Evolutionary conservation across 2,797 vertebrate genomes (phyloP), one percentile per base, ranked within the genome.

Genomic region (Aplochiton taeniatus): DNA sequence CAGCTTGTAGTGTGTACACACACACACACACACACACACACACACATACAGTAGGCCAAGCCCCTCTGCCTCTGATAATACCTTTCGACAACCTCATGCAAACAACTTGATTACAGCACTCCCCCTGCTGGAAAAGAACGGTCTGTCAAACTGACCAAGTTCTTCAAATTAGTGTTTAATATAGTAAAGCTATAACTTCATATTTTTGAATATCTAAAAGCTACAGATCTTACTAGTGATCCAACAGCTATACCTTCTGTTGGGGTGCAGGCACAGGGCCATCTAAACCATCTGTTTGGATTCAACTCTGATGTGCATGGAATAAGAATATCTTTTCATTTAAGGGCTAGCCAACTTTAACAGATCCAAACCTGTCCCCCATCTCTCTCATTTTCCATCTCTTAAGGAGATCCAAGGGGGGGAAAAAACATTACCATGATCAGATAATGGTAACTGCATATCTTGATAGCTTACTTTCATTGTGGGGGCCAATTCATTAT

Each of bases 81-180:
- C 83, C 72, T 51, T 63, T 20, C 57, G 60, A 31, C 70, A 16
- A 42, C 63, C 71, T 70, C 68, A 66, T 65, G 75, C 73, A 51
- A 66, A 54, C 64, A 46, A 63, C 60, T 14, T 17, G 43, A 53
- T 13, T 65, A 49, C 70, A 83, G 69, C 70, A 72, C 73, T 65
- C 83, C 82, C 80, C 69, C 85, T 82, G 66, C 84, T 87, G 83
- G 81, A 80, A 1, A 61, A 45, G 66, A 56, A 42, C 1, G 11
- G 4, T 48, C 47, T 11, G 12, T 14, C 31, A 31, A 31, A 31
- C 31, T 31, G 31, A 31, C 31, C 2, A 3, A 31, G 31, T 31
- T 31, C 31, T 31, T 6, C 31, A 31, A 31, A 31, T 31, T 31
- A 31, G 31, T 31, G 31, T 31, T 31, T 31, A 31, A 31, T 3